phyloP scores from a whole-genome alignment of 2,113 vertebrate genomes.

The Chamaetylas fuelleborni region DNA sequence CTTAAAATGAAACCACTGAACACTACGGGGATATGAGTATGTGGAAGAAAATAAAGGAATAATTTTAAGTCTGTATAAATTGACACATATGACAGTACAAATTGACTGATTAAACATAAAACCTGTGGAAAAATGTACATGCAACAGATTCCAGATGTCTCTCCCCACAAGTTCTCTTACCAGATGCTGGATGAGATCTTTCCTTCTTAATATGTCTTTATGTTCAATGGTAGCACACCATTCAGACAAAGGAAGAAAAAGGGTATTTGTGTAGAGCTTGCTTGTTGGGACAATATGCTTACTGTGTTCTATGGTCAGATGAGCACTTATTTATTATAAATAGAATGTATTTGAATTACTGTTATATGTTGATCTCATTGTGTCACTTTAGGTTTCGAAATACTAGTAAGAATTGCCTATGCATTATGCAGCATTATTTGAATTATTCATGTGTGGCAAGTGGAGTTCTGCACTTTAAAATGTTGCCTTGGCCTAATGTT shows the following conservation, averaged over 20 bases:
- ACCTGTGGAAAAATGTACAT: background rate
- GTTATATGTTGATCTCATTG: constrained; percentile 42
- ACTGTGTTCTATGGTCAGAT: background rate
- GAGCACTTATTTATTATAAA: constrained; percentile 47
- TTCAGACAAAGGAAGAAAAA: background rate
- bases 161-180: background rate
- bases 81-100: background rate
- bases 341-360: constrained; percentile 47
- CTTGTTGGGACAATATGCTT: background rate
- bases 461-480: constrained; percentile 61
- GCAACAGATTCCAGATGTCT: background rate
- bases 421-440: constrained; percentile 17
- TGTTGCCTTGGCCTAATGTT: constrained; percentile 37
- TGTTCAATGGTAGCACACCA: background rate
- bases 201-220: constrained; percentile 9
- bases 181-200: background rate
- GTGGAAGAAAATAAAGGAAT: background rate
- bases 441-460: constrained; percentile 28
- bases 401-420: constrained; percentile 15
- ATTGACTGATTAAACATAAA: background rate
- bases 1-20: background rate
- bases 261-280: background rate
- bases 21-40: background rate
- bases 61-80: background rate
- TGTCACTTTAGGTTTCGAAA: constrained; percentile 34